Percentiles rank a stretch among this genome's conserved stretches.
Conservation (phyloP, 2,113 vertebrate species). For the Callithrix jacchus region DNA sequence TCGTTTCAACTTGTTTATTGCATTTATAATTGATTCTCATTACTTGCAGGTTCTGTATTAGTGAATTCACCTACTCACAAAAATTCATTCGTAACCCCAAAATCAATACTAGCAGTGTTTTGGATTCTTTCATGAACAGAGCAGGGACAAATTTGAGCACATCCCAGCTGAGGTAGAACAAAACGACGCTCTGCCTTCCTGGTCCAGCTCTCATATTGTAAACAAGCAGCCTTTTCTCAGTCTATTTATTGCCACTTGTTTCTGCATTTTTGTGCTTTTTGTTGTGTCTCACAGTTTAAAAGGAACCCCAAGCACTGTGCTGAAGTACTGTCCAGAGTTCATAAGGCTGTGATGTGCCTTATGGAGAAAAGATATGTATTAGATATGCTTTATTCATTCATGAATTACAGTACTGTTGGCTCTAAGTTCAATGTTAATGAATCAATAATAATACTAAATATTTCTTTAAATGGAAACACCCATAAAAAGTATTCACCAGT, state of each 20-base stretch:
- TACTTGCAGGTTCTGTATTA: neutral
- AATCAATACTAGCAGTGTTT: neutral
- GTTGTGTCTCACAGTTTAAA: conserved; percentile 4
- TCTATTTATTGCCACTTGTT: neutral
- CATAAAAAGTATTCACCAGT: neutral
- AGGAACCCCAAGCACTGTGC: neutral
- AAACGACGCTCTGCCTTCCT: neutral
- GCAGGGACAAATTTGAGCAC: neutral
- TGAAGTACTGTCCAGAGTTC: neutral
- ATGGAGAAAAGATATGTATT: neutral
- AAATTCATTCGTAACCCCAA: neutral
- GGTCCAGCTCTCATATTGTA: neutral
- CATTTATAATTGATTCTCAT: neutral
- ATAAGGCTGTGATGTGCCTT: neutral
- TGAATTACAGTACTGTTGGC: neutral
- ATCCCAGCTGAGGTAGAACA: neutral
- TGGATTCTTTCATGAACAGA: neutral
- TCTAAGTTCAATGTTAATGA: neutral
- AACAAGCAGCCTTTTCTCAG: neutral
- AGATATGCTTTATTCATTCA: neutral
- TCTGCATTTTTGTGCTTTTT: neutral
- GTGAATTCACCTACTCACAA: neutral
- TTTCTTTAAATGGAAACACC: neutral
- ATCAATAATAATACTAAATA: neutral
- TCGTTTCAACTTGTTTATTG: neutral